Conservation (phyloP, 2,888 invertebrate species). For the Oscheius myriophilus region DNA sequence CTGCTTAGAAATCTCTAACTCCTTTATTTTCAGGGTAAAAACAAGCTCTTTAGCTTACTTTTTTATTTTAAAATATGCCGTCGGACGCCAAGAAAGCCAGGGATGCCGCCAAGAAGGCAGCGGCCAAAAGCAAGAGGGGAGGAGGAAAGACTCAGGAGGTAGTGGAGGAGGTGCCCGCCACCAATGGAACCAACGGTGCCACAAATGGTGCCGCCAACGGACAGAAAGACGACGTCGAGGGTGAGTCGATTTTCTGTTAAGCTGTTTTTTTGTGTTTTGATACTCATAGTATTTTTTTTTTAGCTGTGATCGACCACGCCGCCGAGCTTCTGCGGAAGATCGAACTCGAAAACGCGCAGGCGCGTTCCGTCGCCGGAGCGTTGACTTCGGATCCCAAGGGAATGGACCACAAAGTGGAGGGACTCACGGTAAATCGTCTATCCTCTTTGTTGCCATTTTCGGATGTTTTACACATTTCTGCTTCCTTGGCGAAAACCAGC, state of each 20-base stretch:
- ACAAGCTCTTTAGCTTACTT: slow-evolving; percentile 21
- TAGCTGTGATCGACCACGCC: slow-evolving; percentile 61
- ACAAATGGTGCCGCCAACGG: slow-evolving; percentile 24
- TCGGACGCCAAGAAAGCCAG: slow-evolving; percentile 98
- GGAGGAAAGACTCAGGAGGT: slow-evolving; percentile 30
- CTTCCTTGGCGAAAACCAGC: too few species aligned
- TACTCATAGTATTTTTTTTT: neutral
- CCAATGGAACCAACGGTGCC: slow-evolving; percentile 31
- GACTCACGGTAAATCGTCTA: slow-evolving; percentile 54
- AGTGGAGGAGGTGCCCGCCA: slow-evolving; percentile 5
- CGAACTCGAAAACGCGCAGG: slow-evolving; percentile 86
- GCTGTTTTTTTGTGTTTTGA: neutral
- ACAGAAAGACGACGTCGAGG: slow-evolving; percentile 13
- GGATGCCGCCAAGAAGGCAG: slow-evolving; percentile 91
- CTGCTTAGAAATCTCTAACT: neutral
- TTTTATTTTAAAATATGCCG: slow-evolving; percentile 80
- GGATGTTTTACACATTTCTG: too few species aligned
- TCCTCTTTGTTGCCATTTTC: too few species aligned
- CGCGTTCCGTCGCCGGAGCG: slow-evolving; percentile 91
- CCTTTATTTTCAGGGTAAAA: slow-evolving; percentile 27
- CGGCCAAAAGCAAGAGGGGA: slow-evolving; percentile 35
- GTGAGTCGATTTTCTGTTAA: slow-evolving; percentile 2
- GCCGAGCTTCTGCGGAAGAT: slow-evolving; percentile 73
- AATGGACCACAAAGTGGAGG: slow-evolving; percentile 89
- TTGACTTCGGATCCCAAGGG: slow-evolving; percentile 93